Base-by-base conservation (phyloP, 1,140 invertebrate species). In the Scylla paramamosain region DNA sequence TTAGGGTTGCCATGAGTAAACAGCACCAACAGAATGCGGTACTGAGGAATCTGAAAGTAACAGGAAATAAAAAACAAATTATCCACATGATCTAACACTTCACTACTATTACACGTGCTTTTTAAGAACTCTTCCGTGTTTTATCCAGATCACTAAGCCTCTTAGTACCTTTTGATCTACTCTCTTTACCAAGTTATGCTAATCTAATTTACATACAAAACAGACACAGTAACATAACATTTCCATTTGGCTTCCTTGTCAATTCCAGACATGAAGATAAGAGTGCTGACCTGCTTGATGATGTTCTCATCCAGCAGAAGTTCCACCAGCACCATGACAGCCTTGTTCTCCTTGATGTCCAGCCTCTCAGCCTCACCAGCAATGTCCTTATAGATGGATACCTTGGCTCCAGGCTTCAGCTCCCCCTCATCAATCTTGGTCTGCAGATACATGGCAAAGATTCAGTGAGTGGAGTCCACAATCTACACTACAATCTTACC, bases 291-390 rank as follows among this genome's bases (percentile, higher is more conserved):
- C 97, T 99, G 98, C 39, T 97, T 97, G 52, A 98, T 97, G 88
- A 99, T 98, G 95, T 98, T 98, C 25, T 98, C 98, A 97, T 98
- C 98, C 96, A 99, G 99, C 3, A 99, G 97, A 87, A 99, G 97
- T 97, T 99, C 99, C 96, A 99, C 99, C 87, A 99, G 97, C 77
- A 99, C 98, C 93, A 99, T 97, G 6, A 99, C 98, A 59, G 99
- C 99, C 97, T 99, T 99, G 29, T 96, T 96, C 91, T 98, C 98
- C 96, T 99, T 99, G 96, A 99, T 98, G 96, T 99, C 99, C 95
- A 99, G 97, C 96, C 99, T 98, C 96, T 99, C 99, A 25, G 99
- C 99, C 97, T 99, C 99, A 89, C 98, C 97, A n/a, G 99, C 96
- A 59, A 99, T 97, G 96, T 99, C 99, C 96, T 99, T 99, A 96